Evolutionary conservation across 37 sponge, comb jelly and placozoan genomes (phyloP), one percentile per base, ranked within the genome.

Genomic region (Mnemiopsis leidyi): DNA sequence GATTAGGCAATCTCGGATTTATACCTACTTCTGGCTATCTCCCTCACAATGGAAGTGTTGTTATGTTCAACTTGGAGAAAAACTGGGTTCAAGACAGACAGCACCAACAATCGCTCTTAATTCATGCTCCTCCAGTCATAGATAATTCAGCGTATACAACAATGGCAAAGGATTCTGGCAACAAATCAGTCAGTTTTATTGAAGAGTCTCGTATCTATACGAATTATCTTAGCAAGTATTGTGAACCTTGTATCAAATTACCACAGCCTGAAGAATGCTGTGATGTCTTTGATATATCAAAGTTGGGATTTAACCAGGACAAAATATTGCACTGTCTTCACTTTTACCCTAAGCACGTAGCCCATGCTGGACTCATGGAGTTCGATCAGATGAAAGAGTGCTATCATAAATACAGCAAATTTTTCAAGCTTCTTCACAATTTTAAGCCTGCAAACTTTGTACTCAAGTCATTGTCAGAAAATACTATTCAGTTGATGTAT

Each of bases 341-440:
- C 3, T 85, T 85, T 39, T 85, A 32, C n/a, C 7, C 24, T n/a
- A 28, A 28, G 9, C 61, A 40, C 61, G 90, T 85, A 23, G 61
- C 90, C 48, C 90, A 85, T 85, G 90, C 90, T 39, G 90, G 90
- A 37, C 39, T 29, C 2, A 3, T 85, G 90, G 90, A 85, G 24
- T 85, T 85, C 24, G 90, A 85, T 39, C 90, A 85, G 90, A 38
- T 38, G 90, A 85, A 33, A 38, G 90, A 85, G 3, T 26, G 7
- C 1, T 85, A 40, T 33, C n/a, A 40, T 40, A 85, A 85, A 23
- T 85, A 85, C 61, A 40, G 61, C 61, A 23, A 5, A 37, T 85
- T 85, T 26, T 85, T 85, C 61, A 85, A 39, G 61, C 36, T 85
- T 13, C 24, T 85, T 39, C 61, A 38, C 29, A 38, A 85, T 5